These are phyloP conservation scores for Erethizon dorsatum DNA, from an alignment of 2,797 vertebrate genomes.

Conservation along the genomic window DNA sequence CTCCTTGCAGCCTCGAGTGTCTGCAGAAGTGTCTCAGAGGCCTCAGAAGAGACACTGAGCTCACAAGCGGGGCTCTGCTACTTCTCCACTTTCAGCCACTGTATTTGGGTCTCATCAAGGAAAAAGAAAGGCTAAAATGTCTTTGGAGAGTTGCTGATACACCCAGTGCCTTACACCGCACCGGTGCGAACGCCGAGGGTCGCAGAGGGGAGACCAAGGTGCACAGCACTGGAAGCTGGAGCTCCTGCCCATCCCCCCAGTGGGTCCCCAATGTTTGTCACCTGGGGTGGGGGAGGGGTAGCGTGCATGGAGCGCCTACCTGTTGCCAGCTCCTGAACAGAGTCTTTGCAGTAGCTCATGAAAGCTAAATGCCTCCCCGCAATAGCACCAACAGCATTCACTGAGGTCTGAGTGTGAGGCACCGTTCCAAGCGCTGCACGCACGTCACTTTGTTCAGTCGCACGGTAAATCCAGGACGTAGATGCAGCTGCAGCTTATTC, in stretches of 20 bases:
- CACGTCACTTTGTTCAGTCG: not conserved
- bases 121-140: not conserved
- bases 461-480: not conserved
- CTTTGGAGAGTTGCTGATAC: not conserved
- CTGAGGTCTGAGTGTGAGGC: not conserved
- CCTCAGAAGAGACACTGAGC: not conserved
- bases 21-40: not conserved
- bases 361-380: not conserved
- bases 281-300: rapidly evolving
- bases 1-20: not conserved
- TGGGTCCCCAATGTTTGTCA: not conserved
- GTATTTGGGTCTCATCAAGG: not conserved
- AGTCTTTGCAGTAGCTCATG: not conserved
- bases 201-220: not conserved
- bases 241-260: not conserved
- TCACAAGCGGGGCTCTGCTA: not conserved
- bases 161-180: not conserved
- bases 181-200: not conserved
- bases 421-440: not conserved
- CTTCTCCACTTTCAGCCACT: not conserved
- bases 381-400: not conserved
- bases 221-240: not conserved
- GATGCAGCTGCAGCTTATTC: rapidly evolving
- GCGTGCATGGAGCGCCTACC: rapidly evolving
- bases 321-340: not conserved